Percentiles rank a stretch among this genome's conserved stretches.
Conservation (phyloP, 2,113 vertebrate genomes). For the Rhinoderma darwinii region DNA sequence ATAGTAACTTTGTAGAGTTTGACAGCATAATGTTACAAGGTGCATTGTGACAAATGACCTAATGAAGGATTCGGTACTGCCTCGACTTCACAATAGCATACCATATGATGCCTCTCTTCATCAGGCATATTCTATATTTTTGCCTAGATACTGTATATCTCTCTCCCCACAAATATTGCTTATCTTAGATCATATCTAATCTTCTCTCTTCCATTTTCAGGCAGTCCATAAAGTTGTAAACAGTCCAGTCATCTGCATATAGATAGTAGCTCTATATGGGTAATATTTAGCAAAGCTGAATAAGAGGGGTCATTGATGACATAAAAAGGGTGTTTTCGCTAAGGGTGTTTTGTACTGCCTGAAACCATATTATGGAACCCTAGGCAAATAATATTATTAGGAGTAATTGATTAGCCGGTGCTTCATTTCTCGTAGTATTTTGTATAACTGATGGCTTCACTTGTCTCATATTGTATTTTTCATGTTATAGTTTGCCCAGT, state of each 20-base stretch:
- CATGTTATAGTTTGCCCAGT: neutral
- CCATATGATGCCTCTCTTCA: too few relatives aligned
- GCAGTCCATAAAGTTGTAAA: neutral
- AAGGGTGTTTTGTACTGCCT: too few relatives aligned
- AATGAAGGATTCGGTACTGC: too few relatives aligned
- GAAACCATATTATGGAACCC: neutral
- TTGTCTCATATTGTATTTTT: neutral
- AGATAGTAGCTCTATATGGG: too few relatives aligned
- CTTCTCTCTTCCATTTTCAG: neutral
- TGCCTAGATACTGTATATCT: too few relatives aligned
- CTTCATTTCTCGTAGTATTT: neutral
- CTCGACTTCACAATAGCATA: too few relatives aligned
- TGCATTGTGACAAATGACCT: too few relatives aligned
- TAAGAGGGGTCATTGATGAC: neutral
- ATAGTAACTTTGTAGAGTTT: neutral
- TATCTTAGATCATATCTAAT: too few relatives aligned
- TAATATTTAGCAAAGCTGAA: neutral
- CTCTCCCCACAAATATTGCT: too few relatives aligned
- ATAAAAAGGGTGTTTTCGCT: neutral
- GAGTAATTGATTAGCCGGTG: neutral
- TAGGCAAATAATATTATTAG: neutral
- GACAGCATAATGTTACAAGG: neutral
- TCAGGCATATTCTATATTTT: too few relatives aligned
- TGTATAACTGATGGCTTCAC: neutral
- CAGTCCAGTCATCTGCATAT: too few relatives aligned